A percentile compares a stretch with the other conserved stretches of the same genome.
Conservation (phyloP, 1,140 invertebrate genomes). For the Drosophila arawakana region DNA sequence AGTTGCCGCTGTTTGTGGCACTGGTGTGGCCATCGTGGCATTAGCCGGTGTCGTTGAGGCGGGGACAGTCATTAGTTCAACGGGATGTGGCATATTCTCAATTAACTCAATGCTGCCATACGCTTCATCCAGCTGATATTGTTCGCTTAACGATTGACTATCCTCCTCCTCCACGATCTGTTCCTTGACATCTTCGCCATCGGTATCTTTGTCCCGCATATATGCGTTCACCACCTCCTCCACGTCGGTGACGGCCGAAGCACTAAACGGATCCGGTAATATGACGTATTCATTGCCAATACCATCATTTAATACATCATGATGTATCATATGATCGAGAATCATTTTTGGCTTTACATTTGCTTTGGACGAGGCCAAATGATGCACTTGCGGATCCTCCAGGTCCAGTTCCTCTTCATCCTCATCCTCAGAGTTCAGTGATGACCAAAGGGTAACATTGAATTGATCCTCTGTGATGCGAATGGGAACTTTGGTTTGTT, state of each 20-base stretch:
- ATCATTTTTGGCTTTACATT: slow-evolving; percentile 63
- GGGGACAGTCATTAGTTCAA: slow-evolving; percentile 46
- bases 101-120: slow-evolving; percentile 71
- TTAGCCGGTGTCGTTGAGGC: slow-evolving; percentile 5
- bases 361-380: slow-evolving; percentile 10
- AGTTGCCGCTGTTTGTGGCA: background rate
- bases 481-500: slow-evolving; percentile 76
- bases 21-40: slow-evolving; percentile 2
- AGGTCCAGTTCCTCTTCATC: slow-evolving; percentile 66
- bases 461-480: slow-evolving; percentile 75
- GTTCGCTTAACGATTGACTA: slow-evolving; percentile 64
- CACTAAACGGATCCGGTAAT: slow-evolving; percentile 74
- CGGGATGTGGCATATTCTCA: slow-evolving; percentile 73
- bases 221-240: slow-evolving; percentile 76
- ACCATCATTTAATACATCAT: slow-evolving; percentile 69
- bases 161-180: slow-evolving; percentile 62
- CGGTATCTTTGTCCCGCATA: slow-evolving; percentile 56
- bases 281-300: slow-evolving; percentile 78
- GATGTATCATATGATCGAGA: slow-evolving; percentile 68
- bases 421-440: slow-evolving; percentile 70
- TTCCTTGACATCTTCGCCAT: slow-evolving; percentile 41
- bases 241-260: slow-evolving; percentile 67
- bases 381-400: slow-evolving; percentile 33
- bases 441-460: slow-evolving; percentile 74
- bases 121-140: slow-evolving; percentile 68